Evolutionary conservation across 2,797 vertebrate genomes (phyloP).

Genomic region (Neostethus bicornis): DNA sequence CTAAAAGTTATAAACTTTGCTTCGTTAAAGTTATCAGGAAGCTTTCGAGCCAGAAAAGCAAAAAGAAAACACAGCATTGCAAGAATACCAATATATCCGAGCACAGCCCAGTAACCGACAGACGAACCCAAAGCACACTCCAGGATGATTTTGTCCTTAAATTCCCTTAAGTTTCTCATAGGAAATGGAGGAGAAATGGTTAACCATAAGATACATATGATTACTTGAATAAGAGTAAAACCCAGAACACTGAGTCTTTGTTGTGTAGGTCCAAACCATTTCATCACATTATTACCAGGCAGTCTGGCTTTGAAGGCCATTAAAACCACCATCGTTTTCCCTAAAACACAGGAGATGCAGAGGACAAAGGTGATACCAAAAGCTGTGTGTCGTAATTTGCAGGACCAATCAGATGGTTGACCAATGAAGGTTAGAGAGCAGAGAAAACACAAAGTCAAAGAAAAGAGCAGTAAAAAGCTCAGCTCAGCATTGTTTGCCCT

Average conservation of each 20-base stretch:
- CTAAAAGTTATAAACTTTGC: constrained; percentile 81
- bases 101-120: constrained; percentile 76
- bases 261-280: constrained; percentile 77
- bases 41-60: constrained; percentile 76
- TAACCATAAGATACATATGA: constrained; percentile 77
- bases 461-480: too few relatives aligned
- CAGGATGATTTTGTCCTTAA: constrained; percentile 75
- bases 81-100: constrained; percentile 77
- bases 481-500: constrained; percentile 76
- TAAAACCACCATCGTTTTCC: constrained; percentile 78
- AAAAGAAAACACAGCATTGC: constrained; percentile 77
- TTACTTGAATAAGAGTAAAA: constrained; percentile 73
- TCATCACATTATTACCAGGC: constrained; percentile 73
- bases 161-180: constrained; percentile 5
- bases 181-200: constrained; percentile 15
- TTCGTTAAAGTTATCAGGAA: constrained; percentile 80
- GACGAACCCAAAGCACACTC: constrained; percentile 77
- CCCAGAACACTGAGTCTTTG: constrained; percentile 74
- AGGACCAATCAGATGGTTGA: too few relatives aligned
- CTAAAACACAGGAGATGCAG: constrained; percentile 64
- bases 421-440: too few relatives aligned
- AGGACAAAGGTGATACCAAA: too few relatives aligned
- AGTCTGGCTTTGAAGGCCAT: constrained; percentile 77
- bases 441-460: too few relatives aligned
- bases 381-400: too few relatives aligned